Evolutionary conservation across 1,140 invertebrate genomes (phyloP).

Genomic region (Bombus ignitus): DNA sequence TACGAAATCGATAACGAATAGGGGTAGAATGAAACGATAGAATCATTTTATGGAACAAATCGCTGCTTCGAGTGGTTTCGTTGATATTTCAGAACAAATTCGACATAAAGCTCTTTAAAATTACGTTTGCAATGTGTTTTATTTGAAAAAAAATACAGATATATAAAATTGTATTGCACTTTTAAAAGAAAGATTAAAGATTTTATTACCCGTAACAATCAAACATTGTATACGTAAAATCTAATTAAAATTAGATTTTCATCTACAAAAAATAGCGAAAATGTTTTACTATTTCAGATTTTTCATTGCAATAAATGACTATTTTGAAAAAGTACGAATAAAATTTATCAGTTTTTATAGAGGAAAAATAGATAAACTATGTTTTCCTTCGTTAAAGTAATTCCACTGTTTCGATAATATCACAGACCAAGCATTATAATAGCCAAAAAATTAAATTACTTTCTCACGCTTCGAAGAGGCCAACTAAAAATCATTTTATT

Average conservation of each 20-base stretch:
- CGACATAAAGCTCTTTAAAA: background rate
- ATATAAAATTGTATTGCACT: background rate
- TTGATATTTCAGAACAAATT: background rate
- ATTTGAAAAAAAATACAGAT: background rate
- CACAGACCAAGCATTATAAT: background rate
- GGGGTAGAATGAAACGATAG: too few relatives aligned
- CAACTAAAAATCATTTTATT: background rate
- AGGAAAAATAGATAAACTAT: background rate
- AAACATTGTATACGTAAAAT: too few relatives aligned
- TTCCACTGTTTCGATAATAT: background rate
- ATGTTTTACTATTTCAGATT: background rate
- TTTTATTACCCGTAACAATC: too few relatives aligned
- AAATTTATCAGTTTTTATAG: background rate
- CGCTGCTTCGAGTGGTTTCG: background rate
- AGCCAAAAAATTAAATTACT: background rate
- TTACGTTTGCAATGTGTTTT: background rate
- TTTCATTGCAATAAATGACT: background rate
- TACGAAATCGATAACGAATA: slow-evolving; percentile 15
- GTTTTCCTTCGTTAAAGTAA: background rate
- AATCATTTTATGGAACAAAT: slow-evolving; percentile 6
- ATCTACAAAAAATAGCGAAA: background rate
- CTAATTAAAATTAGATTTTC: background rate
- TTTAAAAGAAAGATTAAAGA: too few relatives aligned
- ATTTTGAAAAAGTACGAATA: background rate
- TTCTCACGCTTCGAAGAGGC: background rate